These are phyloP conservation scores for Hermaeophaga mercurialis DNA, from an alignment of 2,888 invertebrate genomes.

Conservation along the genomic window DNA sequence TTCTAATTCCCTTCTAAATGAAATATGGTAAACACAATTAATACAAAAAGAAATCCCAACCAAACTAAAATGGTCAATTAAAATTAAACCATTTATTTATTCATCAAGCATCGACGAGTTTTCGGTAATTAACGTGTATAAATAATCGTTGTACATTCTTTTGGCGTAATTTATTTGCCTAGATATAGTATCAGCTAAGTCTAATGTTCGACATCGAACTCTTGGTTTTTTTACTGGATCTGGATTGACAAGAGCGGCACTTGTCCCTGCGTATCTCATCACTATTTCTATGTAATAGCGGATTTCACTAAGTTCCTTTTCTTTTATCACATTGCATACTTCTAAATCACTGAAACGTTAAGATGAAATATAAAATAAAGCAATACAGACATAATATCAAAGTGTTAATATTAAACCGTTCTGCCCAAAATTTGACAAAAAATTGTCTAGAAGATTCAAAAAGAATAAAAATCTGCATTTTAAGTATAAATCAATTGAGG, in stretches of 20 bases:
- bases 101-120: constrained; percentile 47
- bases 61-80: no score
- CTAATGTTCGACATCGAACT: constrained; percentile 76
- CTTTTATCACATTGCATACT: constrained; percentile 66
- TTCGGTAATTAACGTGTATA: constrained; percentile 66
- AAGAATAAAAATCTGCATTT: no score
- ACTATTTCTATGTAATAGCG: constrained; percentile 75
- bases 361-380: background rate
- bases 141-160: constrained; percentile 80
- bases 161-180: constrained; percentile 89
- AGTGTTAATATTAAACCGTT: no score
- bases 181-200: constrained; percentile 72
- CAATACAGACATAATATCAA: no score
- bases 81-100: constrained; percentile 44
- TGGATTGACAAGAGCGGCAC: constrained; percentile 55
- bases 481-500: no score
- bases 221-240: constrained; percentile 71
- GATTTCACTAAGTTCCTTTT: constrained; percentile 56
- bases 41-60: no score
- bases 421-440: no score
- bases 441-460: no score
- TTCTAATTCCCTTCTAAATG: no score
- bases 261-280: constrained; percentile 62
- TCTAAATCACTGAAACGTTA: constrained; percentile 64
- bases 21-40: no score